Evolutionary conservation across 2,888 invertebrate genomes (phyloP), one percentile per base, ranked within the genome.

Genomic region (Rapana venosa): DNA sequence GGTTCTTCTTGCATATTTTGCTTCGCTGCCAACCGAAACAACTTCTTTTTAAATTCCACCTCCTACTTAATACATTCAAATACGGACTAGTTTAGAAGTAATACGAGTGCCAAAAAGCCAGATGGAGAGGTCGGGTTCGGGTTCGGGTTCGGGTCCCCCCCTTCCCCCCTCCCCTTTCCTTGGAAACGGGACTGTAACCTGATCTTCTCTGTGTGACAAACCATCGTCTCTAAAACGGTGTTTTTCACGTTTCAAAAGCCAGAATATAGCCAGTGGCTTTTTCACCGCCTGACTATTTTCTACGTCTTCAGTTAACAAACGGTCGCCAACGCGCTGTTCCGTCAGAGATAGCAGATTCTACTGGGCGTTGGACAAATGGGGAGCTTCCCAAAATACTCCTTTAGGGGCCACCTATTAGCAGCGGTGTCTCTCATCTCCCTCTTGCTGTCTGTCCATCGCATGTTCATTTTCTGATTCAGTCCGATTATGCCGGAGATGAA

Each of bases 381-480:
- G 35, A 30, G 35, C 17, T 66, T 66, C 61, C 70, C 58, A 35
- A 58, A 86, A 58, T 30, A 17, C 61, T 32, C 66, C 70, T 70
- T 35, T 6, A 30, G 70, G 87, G 70, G 47, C 47, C 0, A n/a
- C 70, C 32, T 87, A 87, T 70, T 70, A 87, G 87, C 87, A 58
- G 30, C 87, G 87, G 87, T 35, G 35, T 35, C 66, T 87, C 87
- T 47, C 87, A 87, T 87, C 87, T 47, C n/a, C 66, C 26, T 26
- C 32, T 47, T 4, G 26, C 47, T 17, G 17, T 35, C 47, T 22
- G 32, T 74, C 74, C 74, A 87, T 87, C 47, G 70, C 87, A 61
- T 87, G 87, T 87, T 87, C 87, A 87, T 87, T 87, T 74, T 36
- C 87, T 66, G 87, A 87, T 87, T 74, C 15, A 15, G 22, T 35